Evolutionary conservation across 2,113 vertebrate genomes (phyloP).

Genomic region (Catagonus wagneri): DNA sequence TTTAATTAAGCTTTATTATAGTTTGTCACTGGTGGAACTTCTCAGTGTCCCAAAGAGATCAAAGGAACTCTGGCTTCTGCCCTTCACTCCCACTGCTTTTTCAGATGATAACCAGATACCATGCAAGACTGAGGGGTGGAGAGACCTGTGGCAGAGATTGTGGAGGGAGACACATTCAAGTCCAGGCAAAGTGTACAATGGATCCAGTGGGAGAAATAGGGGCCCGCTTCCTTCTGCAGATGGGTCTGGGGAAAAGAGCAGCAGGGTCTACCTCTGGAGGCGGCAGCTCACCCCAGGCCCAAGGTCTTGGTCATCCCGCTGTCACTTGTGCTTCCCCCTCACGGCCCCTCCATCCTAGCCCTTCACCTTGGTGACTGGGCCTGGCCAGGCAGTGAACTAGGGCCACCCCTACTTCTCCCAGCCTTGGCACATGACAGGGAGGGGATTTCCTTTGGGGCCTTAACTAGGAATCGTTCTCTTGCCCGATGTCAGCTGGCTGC

Average conservation of each 20-base stretch:
- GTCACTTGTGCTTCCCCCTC: neutral
- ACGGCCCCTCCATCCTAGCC: neutral
- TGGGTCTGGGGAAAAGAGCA: neutral
- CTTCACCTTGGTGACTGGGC: neutral
- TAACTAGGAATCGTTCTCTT: conserved; percentile 80
- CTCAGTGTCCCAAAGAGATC: neutral
- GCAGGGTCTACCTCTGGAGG: no score
- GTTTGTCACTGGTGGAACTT: neutral
- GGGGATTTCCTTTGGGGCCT: conserved; percentile 76
- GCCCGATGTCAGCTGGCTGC: conserved; percentile 43
- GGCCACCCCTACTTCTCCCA: neutral
- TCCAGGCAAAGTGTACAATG: neutral
- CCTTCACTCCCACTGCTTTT: neutral
- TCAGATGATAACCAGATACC: neutral
- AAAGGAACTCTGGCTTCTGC: neutral
- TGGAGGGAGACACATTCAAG: neutral
- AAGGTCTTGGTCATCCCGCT: neutral
- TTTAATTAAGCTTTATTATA: neutral
- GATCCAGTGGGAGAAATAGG: neutral
- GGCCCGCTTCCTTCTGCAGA: neutral
- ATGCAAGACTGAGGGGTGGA: neutral
- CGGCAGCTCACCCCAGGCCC: neutral
- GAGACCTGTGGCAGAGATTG: neutral
- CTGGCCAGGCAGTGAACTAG: neutral
- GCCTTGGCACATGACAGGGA: conserved; percentile 67